These are phyloP conservation scores for Drosophila saltans DNA, from an alignment of 1,140 invertebrate genomes.

Conservation along the genomic window DNA sequence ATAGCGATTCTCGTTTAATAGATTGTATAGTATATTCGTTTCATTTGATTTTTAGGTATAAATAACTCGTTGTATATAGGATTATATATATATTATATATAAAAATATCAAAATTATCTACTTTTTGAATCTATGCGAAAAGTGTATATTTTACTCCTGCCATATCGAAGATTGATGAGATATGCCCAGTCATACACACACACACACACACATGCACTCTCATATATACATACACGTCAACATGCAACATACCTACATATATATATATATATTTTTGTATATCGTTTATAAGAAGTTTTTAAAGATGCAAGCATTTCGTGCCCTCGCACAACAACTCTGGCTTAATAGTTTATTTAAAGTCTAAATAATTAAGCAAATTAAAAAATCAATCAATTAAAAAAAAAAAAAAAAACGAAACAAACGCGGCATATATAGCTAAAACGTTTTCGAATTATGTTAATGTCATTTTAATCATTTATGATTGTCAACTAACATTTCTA, in stretches of 20 bases:
- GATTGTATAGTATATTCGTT: conserved; percentile 53
- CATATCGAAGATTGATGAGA: conserved; percentile 15
- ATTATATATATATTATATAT: conserved; percentile 19
- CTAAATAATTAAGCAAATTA: conserved; percentile 1
- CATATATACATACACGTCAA: no score
- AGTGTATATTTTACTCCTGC: conserved; percentile 10
- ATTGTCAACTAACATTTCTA: conserved; percentile 42
- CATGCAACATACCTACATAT: no score
- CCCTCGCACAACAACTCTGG: conserved; percentile 43
- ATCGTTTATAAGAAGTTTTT: conserved; percentile 56
- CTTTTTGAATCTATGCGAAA: conserved; percentile 1
- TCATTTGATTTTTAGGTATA: not conserved
- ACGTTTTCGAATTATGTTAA: conserved; percentile 41
- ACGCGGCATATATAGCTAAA: conserved; percentile 34
- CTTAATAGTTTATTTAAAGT: conserved; percentile 32
- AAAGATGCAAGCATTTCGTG: conserved; percentile 27
- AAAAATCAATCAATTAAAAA: not conserved
- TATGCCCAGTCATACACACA: conserved; percentile 5
- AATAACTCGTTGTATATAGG: conserved; percentile 18
- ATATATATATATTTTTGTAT: conserved; percentile 69
- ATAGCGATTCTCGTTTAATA: conserved; percentile 45
- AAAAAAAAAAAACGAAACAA: not conserved
- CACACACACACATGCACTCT: not conserved
- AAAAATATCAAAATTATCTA: not conserved
- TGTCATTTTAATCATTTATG: conserved; percentile 25